These are phyloP conservation scores for Protodeltote pygarga DNA, from an alignment of 2,888 invertebrate genomes.

Conservation along the genomic window DNA sequence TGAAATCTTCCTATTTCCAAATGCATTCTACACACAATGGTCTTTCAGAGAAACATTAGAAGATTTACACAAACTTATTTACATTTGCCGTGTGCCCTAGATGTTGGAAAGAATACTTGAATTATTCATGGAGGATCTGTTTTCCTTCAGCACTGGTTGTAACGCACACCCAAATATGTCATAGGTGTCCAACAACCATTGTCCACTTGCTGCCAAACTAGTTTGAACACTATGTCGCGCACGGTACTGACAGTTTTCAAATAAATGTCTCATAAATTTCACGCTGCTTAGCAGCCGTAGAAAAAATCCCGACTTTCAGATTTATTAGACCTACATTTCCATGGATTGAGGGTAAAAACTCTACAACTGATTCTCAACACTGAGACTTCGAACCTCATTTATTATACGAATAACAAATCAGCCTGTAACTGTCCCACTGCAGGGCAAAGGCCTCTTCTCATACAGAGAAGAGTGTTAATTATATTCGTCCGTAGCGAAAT, in stretches of 20 bases:
- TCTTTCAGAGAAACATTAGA: slow-evolving; percentile 5
- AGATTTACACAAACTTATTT: slow-evolving; percentile 11
- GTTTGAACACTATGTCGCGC: slow-evolving; percentile 3
- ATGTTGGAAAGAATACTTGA: slow-evolving; percentile 16
- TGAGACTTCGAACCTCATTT: no score
- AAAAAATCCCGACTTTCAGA: slow-evolving; percentile 1
- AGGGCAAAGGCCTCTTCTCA: no score
- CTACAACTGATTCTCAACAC: no score
- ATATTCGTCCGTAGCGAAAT: no score
- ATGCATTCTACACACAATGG: neutral
- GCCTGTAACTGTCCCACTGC: no score
- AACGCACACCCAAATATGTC: slow-evolving; percentile 4
- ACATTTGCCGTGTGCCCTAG: slow-evolving; percentile 13
- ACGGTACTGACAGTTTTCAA: slow-evolving; percentile 6
- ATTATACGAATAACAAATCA: no score
- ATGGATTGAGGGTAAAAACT: slow-evolving; percentile 4
- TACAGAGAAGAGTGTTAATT: no score
- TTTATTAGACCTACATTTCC: slow-evolving; percentile 10
- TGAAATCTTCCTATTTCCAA: neutral
- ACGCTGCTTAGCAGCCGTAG: neutral
- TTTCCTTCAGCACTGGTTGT: slow-evolving; percentile 10
- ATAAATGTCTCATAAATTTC: slow-evolving; percentile 6
- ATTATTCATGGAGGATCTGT: slow-evolving; percentile 28
- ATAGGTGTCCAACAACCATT: neutral
- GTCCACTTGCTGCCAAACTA: neutral